Conservation (phyloP, 2,888 invertebrate genomes). For the Hermaeophaga mercurialis region DNA sequence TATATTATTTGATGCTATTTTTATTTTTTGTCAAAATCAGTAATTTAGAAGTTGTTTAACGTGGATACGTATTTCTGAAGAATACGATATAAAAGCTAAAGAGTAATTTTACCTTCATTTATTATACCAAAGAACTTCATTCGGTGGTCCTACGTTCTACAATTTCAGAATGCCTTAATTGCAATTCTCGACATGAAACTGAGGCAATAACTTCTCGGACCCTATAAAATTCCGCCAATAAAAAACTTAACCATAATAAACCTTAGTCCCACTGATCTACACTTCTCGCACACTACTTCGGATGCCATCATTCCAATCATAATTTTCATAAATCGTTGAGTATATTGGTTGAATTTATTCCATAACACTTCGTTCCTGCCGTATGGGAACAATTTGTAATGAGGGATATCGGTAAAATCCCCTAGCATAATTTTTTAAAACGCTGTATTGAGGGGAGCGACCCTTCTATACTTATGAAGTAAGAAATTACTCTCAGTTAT, state of each 20-base stretch:
- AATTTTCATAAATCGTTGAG: slow-evolving; percentile 16
- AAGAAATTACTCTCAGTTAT: slow-evolving; percentile 27
- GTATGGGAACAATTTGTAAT: slow-evolving; percentile 22
- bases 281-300: neutral
- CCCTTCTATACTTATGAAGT: slow-evolving; percentile 27
- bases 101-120: too few species aligned
- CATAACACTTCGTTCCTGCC: slow-evolving; percentile 22
- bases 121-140: too few species aligned
- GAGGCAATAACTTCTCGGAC: slow-evolving; percentile 7
- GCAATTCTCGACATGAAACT: neutral
- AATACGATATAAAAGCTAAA: too few species aligned
- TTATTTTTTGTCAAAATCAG: too few species aligned
- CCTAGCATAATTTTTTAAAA: slow-evolving; percentile 23
- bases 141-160: too few species aligned
- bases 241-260: slow-evolving; percentile 9
- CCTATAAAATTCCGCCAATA: slow-evolving; percentile 8
- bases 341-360: slow-evolving; percentile 19
- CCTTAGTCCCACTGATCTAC: slow-evolving; percentile 1
- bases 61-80: too few species aligned
- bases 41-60: too few species aligned
- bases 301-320: slow-evolving; percentile 12
- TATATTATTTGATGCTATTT: too few species aligned
- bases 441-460: slow-evolving; percentile 12
- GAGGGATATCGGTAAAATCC: slow-evolving; percentile 16
- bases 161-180: too few species aligned